Percentiles rank a stretch among this genome's conserved stretches.
Evolutionary conservation across 2,888 invertebrate species (phyloP).

Genomic region (Galerucella pusilla): DNA sequence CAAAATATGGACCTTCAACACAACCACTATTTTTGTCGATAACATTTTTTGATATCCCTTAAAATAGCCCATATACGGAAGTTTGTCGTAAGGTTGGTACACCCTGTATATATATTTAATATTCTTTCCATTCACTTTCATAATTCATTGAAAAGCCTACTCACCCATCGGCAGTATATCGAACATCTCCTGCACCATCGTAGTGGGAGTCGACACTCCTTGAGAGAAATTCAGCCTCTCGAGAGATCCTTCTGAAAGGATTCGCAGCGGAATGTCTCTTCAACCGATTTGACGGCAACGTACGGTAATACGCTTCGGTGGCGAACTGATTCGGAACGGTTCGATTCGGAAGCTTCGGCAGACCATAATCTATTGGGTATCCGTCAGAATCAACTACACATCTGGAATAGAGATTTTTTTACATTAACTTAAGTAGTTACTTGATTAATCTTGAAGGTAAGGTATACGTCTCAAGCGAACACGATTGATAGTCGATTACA

Average conservation of each 20-base stretch:
- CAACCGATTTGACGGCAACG: conserved; percentile 78
- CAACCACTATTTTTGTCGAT: no score
- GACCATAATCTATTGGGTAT: conserved; percentile 79
- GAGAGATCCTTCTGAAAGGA: conserved; percentile 69
- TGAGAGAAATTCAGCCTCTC: conserved; percentile 74
- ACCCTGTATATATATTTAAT: no score
- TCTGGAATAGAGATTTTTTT: conserved; percentile 39
- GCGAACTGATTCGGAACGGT: conserved; percentile 37
- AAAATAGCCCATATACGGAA: no score
- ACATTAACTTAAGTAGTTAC: background rate
- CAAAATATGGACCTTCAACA: no score
- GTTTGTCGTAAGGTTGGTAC: no score
- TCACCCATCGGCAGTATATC: conserved; percentile 49
- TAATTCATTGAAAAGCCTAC: conserved; percentile 4
- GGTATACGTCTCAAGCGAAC: no score
- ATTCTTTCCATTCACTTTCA: no score
- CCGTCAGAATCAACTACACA: conserved; percentile 78
- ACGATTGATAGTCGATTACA: no score
- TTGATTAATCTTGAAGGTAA: background rate
- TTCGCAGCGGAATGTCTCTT: conserved; percentile 67
- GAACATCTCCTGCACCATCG: conserved; percentile 68
- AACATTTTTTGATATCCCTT: no score
- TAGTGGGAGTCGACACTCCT: conserved; percentile 66
- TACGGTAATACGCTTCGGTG: conserved; percentile 70
- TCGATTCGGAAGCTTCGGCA: conserved; percentile 71